Evolutionary conservation across 2,888 invertebrate species (phyloP), one percentile per base, ranked within the genome.

Genomic region (Pammene fasciana): DNA sequence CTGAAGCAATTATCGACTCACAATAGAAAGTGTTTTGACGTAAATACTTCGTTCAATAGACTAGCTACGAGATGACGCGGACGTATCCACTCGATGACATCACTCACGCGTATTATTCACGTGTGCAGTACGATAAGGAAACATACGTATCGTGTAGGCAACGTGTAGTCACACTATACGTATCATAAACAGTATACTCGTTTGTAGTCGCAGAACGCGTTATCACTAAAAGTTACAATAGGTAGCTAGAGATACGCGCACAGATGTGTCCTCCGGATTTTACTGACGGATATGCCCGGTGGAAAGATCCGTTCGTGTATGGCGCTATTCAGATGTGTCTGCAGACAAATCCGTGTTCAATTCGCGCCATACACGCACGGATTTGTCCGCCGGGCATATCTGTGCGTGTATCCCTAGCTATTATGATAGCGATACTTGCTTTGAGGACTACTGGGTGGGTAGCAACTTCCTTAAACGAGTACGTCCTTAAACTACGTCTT

Each of bases 91-190:
- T 18, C 38, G 50, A 41, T 62, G 50, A 62, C 61, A 62, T 62
- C 50, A 61, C 60, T 48, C 60, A 62, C 61, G 61, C 48, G 61
- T 13, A 36, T 1, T 7, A 9, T 34, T 38, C 61, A 61, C 61
- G 61, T 61, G 61, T 61, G 13, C 61, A 16, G 5, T 48, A 62
- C 18, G 50, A 61, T 61, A 62, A 62, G 38, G 38, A 46, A 50
- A 50, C 9, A 26, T 14, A 45, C 16, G 36, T 61, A 38, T 36
- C 48, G 45, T 26, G 59, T 11, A 61, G 11, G n/a, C 36, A 61
- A 61, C 61, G 61, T 50, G 61, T 38, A 38, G 34, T 4, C 36
- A 16, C 61, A 38, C 36, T 14, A 61, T 16, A 50, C 41, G n/a
- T 18, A 50, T 62, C 18, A 38, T 26, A 6, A 62, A 38, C 46